phyloP scores from a whole-genome alignment of 2,888 invertebrate species.

The Julus scandinavius region DNA sequence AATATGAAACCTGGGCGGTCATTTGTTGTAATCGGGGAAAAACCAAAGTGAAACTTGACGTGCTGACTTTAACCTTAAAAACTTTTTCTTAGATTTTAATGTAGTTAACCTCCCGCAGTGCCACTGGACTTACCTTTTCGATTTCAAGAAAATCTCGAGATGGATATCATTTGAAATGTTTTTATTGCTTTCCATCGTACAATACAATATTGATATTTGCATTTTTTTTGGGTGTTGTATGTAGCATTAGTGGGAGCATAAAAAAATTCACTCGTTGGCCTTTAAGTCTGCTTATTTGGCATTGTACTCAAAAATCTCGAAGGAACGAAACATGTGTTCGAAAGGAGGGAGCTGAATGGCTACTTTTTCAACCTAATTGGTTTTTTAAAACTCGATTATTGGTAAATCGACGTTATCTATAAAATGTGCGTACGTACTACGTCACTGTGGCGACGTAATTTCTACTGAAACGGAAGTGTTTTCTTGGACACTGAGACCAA shows the following conservation, averaged over 20 bases:
- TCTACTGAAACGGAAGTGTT: slow-evolving; percentile 41
- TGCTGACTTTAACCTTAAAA: slow-evolving; percentile 31
- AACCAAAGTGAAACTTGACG: slow-evolving; percentile 14
- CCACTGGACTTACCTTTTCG: background rate
- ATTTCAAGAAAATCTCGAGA: background rate
- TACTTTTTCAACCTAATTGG: slow-evolving; percentile 16
- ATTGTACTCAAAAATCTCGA: slow-evolving; percentile 17
- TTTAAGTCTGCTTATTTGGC: background rate
- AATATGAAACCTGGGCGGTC: slow-evolving; percentile 16
- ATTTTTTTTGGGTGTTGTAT: slow-evolving; percentile 9
- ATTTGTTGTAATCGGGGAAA: slow-evolving; percentile 17
- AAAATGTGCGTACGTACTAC: slow-evolving; percentile 19
- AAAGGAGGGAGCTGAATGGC: slow-evolving; percentile 31
- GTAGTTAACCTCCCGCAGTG: slow-evolving; percentile 10
- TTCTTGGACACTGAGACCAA: slow-evolving; percentile 32
- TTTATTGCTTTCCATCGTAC: background rate
- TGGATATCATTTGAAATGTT: background rate
- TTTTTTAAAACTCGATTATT: background rate
- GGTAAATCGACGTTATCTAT: slow-evolving; percentile 44
- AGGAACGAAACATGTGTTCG: slow-evolving; percentile 19
- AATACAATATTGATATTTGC: background rate
- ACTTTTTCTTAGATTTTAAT: background rate
- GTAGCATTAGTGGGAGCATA: background rate
- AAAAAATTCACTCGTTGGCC: slow-evolving; percentile 14
- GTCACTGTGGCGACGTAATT: slow-evolving; percentile 37